Conservation (phyloP, 1,140 invertebrate genomes). For the Drosophila paulistorum region DNA sequence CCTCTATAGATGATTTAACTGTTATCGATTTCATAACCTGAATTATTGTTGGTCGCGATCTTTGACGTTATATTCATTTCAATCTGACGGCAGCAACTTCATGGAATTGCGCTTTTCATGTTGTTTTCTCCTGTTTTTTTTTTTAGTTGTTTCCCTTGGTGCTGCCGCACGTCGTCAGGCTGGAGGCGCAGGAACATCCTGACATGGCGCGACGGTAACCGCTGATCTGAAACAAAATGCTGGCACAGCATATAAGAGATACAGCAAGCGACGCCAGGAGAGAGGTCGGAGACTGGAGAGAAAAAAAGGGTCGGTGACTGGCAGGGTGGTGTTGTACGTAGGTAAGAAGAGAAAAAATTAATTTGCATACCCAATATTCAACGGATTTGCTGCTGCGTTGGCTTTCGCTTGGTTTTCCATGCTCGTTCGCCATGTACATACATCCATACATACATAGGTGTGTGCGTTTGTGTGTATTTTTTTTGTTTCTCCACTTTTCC, state of each 20-base stretch:
- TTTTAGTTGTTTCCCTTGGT: conserved; percentile 10
- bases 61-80: conserved; percentile 1
- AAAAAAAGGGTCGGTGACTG: conserved; percentile 2
- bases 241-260: conserved; percentile 54
- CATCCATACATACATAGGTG: conserved; percentile 2
- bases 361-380: conserved; percentile 77
- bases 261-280: background rate
- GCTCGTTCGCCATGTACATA: background rate
- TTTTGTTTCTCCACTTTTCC: conserved; percentile 14
- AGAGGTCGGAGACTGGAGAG: background rate
- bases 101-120: conserved; percentile 14
- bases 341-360: conserved; percentile 62
- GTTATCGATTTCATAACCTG: background rate
- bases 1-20: background rate
- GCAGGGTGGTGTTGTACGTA: background rate
- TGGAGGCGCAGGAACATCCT: conserved; percentile 22
- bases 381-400: conserved; percentile 50
- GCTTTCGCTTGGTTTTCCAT: conserved; percentile 31
- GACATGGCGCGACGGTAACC: conserved; percentile 37
- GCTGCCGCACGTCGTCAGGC: conserved; percentile 23
- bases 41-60: background rate
- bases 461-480: background rate
- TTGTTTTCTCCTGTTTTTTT: background rate
- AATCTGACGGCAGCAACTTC: background rate
- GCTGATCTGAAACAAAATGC: conserved; percentile 56